Conservation (phyloP, 92 coral and sea anemone genomes). For the Pocillopora grandis region DNA sequence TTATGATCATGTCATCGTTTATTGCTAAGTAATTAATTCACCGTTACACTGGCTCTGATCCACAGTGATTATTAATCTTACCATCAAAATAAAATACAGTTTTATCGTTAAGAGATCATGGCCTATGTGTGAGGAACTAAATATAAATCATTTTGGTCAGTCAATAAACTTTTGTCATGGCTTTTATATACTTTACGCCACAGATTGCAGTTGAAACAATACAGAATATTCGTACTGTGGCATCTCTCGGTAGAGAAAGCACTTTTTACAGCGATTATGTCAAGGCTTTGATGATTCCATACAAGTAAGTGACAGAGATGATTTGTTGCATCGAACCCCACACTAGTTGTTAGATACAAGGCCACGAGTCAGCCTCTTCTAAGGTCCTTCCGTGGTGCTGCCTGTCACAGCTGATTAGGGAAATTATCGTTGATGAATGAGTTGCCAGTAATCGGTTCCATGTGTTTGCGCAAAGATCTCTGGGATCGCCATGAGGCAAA, state of each 20-base stretch:
- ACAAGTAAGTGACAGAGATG: constrained; percentile 58
- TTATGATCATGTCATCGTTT: background rate
- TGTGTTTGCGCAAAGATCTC: too few relatives aligned
- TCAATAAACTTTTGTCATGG: background rate
- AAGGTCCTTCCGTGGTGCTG: background rate
- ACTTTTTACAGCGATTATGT: constrained; percentile 64
- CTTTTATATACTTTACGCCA: background rate
- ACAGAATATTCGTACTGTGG: constrained; percentile 87
- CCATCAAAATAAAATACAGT: too few relatives aligned
- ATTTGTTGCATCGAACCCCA: background rate
- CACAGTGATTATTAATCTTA: too few relatives aligned
- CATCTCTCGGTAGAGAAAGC: constrained; percentile 78
- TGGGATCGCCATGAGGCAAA: too few relatives aligned
- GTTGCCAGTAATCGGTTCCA: too few relatives aligned
- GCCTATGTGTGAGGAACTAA: too few relatives aligned
- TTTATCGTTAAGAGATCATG: too few relatives aligned
- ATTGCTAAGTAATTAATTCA: background rate
- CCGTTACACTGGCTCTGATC: too few relatives aligned
- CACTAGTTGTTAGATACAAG: background rate
- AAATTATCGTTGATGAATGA: too few relatives aligned
- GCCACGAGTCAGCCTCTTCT: background rate
- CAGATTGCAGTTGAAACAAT: constrained; percentile 93
- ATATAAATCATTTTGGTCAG: too few relatives aligned
- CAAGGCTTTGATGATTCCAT: constrained; percentile 46
- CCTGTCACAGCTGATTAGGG: too few relatives aligned